Evolutionary conservation across 2,888 invertebrate genomes (phyloP), one percentile per base, ranked within the genome.

Genomic region (Megalurothrips usitatus): DNA sequence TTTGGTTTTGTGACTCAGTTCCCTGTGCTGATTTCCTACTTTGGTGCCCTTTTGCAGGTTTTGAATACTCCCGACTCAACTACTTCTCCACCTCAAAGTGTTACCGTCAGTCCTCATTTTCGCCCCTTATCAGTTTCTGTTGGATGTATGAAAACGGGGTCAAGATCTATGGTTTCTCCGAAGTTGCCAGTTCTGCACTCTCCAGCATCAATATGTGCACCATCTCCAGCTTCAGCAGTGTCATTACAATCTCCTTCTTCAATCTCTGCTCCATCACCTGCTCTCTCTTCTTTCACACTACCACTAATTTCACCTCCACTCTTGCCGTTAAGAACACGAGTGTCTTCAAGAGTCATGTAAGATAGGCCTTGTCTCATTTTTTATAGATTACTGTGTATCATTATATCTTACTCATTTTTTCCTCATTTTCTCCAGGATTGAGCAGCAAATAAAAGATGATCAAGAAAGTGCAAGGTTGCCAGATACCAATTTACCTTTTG

Each of bases 391-490:
- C 19, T 17, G 19, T 4, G 58, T 17, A 17, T n/a, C 79, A 3
- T 58, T 63, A 43, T 43, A 6, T 43, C 34, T 43, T 43, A 43
- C 34, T 43, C 34, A 2, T 6, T 83, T 83, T 83, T 82, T 82
- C 83, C 83, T 47, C 81, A 34, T 84, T 85, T 78, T 85, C 84
- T 86, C 83, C 84, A 94, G 94, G 84, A 91, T 94, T 85, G 93
- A 94, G 84, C 92, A 93, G 82, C 94, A 94, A 86, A 86, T 94
- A 85, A 90, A 91, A 85, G 91, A 92, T 80, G 94, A 95, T 88
- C 94, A 94, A 87, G 91, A 91, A 84, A 92, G 92, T 82, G 94
- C 93, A 80, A 87, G 91, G 47, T 91, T 92, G 86, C 93, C 94
- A 1, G 94, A 95, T 86, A 91, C 92, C 80, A 91, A 91, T 83